Evolutionary conservation across 2,888 invertebrate species (phyloP), one percentile per base, ranked within the genome.

Genomic region (Euclidia mi): DNA sequence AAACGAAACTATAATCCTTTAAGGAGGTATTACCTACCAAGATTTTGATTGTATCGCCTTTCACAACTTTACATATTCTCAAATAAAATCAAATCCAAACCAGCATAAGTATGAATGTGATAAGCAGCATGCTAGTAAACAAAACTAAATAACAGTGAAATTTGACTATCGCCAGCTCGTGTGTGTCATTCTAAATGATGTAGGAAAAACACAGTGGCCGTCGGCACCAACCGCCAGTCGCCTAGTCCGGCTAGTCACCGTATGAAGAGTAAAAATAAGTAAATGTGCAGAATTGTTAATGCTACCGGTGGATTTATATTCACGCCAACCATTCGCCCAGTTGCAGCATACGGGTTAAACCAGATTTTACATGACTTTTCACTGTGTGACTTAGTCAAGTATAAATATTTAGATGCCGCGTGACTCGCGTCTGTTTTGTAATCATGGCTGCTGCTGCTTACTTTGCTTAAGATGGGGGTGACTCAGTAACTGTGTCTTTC

Each of bases 241-340:
- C 65, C 76, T 76, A 77, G 78, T 75, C 78, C 59, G 56, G 64
- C 76, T 76, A 77, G 78, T 75, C 78, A 76, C 58, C 67, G 75
- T 77, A 82, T 79, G 79, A 76, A 79, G 74, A 78, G 78, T 78
- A 76, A 81, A 84, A 82, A 82, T 82, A 87, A 84, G 82, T 81
- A 81, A 84, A 88, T 84, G 87, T 83, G 81, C 81, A 70, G 88
- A 88, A 88, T 88, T 76, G 84, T 81, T 79, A 87, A 89, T 78
- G 83, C 77, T 71, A 53, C 62, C 65, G 68, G 59, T 65, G 70
- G 70, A 78, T 89, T 90, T 82, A 85, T 84, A 90, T 89, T 89
- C 88, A 81, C 74, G 75, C 76, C 87, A 78, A 84, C 79, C 76
- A 75, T 81, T 81, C 81, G 79, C 84, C 84, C 75, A 84, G 81